phyloP scores from a whole-genome alignment of 2,888 invertebrate genomes.

The Drosophila meridionalis region DNA sequence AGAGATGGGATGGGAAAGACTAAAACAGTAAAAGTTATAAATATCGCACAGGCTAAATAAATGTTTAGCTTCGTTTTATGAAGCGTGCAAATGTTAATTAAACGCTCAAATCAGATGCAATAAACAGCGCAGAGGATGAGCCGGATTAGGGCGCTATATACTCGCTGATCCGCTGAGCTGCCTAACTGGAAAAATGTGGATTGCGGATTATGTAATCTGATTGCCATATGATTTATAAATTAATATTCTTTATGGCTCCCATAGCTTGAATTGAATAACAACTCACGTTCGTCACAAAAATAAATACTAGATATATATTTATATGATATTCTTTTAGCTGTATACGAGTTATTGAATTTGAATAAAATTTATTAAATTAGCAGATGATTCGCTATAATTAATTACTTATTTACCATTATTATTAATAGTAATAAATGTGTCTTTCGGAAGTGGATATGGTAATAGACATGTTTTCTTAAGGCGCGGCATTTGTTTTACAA shows the following conservation, averaged over 20 bases:
- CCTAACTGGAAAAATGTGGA: slow-evolving; percentile 14
- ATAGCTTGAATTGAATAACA: slow-evolving; percentile 28
- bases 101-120: slow-evolving; percentile 39
- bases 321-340: not conserved
- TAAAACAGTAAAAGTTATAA: slow-evolving; percentile 25
- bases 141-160: slow-evolving; percentile 17
- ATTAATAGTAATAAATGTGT: not conserved
- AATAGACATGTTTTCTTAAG: slow-evolving; percentile 6
- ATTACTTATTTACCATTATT: slow-evolving; percentile 3
- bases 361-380: not conserved
- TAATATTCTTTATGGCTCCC: slow-evolving; percentile 26
- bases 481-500: slow-evolving; percentile 31
- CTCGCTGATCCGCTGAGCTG: slow-evolving; percentile 5
- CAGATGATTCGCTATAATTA: slow-evolving; percentile 4
- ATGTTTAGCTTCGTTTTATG: slow-evolving; percentile 10
- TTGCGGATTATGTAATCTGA: slow-evolving; percentile 14
- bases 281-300: slow-evolving; percentile 22
- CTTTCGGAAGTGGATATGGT: slow-evolving; percentile 1
- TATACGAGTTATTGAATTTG: not conserved
- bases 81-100: slow-evolving; percentile 33
- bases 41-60: slow-evolving; percentile 17
- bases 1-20: slow-evolving; percentile 10
- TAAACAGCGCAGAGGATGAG: slow-evolving; percentile 17
- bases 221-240: slow-evolving; percentile 16
- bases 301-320: not conserved